Base-by-base conservation (phyloP, 2,888 invertebrate species). In the Microplitis manilae region DNA sequence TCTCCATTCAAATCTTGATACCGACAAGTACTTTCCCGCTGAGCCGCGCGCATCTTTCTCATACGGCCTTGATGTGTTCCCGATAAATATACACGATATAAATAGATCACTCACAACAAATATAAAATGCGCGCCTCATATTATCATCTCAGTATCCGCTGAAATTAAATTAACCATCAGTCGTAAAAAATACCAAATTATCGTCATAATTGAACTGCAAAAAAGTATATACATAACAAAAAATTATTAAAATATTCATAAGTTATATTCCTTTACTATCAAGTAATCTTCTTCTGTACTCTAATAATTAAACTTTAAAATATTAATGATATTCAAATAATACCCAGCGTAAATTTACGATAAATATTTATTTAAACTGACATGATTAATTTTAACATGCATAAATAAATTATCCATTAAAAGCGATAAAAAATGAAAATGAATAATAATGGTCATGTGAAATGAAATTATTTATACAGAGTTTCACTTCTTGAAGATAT, bases 41-140 rank as follows among this genome's bases (percentile, higher is more conserved):
- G 73, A 77, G 73, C 60, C 75, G 73, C 60, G 73, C 68, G 74
- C 73, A 50, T 74, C 73, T 79, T 70, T 71, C 71, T 65, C 65
- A 76, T 65, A 74, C 75, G 77, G 60, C 78, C 76, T 77, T 75
- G 50, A 50, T 50, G 13, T 13, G 13, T 5, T 50, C 50, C 50
- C 50, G 50, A 50, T 50, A 50, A 50, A 50, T 13, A 7, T 13
- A 50, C 50, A 50, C 13, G 50, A 50, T 50, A 50, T 50, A 50
- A 50, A 50, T 50, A 50, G 13, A 50, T 50, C 50, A 50, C 13
- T 13, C 13, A 50, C 30, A 30, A 30, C 30, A 30, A 30, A 2
- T 30, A 30, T 30, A 30, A 30, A 50, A 50, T 13, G 13, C 50
- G 50, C 9, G 41, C 8, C 50, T 50, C 9, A 50, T 50, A 50